phyloP scores from a whole-genome alignment of 2,113 vertebrate genomes.

The Clarias macrocephalus region DNA sequence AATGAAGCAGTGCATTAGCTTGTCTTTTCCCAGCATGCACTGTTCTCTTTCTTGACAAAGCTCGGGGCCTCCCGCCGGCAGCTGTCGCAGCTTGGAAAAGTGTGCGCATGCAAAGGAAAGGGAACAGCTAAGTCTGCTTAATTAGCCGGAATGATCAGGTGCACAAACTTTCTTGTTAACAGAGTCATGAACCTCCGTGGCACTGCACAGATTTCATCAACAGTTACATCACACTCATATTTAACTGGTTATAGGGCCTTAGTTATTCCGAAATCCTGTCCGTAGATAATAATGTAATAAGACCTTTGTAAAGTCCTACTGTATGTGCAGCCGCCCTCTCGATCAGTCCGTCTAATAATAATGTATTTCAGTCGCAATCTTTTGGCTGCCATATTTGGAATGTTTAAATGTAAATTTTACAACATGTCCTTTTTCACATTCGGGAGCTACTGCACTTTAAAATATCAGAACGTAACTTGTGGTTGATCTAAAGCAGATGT shows the following conservation, averaged over 20 bases:
- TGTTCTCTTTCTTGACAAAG: conserved; percentile 4
- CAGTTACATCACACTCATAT: not conserved
- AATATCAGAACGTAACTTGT: not conserved
- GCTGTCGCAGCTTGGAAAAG: conserved; percentile 21
- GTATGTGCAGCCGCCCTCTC: not conserved
- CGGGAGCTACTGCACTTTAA: too few species aligned
- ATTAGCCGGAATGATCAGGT: conserved; percentile 35
- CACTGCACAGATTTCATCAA: not conserved
- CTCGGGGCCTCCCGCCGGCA: not conserved
- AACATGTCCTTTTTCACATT: too few species aligned
- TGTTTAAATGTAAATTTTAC: too few species aligned
- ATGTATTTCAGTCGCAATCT: not conserved
- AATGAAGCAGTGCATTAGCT: not conserved
- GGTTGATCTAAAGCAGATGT: not conserved
- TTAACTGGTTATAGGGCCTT: not conserved
- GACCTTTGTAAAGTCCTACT: not conserved
- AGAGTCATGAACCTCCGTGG: not conserved
- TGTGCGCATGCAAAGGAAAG: conserved; percentile 17
- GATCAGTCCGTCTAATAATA: not conserved
- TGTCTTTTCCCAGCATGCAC: not conserved
- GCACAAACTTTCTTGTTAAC: not conserved
- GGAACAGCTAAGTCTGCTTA: conserved; percentile 36
- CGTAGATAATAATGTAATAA: not conserved
- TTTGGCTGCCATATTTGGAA: not conserved
- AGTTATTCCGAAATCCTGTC: not conserved